Conservation (phyloP, 2,888 invertebrate species). For the Synergus japonicus region DNA sequence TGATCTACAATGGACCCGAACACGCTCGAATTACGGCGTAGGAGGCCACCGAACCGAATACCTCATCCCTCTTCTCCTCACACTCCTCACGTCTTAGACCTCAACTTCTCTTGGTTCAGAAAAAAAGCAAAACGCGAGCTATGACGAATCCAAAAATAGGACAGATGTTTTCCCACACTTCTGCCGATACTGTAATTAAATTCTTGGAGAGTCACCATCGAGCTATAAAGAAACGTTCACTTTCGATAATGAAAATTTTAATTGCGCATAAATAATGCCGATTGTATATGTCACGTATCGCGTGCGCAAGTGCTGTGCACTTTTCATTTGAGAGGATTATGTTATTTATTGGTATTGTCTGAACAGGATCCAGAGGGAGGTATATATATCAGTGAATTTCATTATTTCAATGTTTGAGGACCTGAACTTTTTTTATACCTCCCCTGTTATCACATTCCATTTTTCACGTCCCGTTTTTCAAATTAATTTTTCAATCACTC, state of each 20-base stretch:
- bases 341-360: background rate
- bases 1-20: slow-evolving; percentile 6
- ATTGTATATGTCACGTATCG: background rate
- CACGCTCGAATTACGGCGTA: slow-evolving; percentile 4
- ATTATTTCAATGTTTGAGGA: background rate
- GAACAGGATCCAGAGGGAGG: background rate
- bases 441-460: background rate
- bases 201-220: slow-evolving; percentile 16
- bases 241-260: slow-evolving; percentile 23
- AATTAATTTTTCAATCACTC: too few relatives aligned
- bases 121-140: slow-evolving; percentile 12
- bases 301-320: background rate
- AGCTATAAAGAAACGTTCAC: slow-evolving; percentile 11
- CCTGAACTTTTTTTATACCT: background rate
- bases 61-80: background rate
- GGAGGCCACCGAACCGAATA: background rate
- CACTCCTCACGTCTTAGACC: background rate
- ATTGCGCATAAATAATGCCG: background rate
- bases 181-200: slow-evolving; percentile 18
- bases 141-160: slow-evolving; percentile 23
- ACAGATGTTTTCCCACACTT: slow-evolving; percentile 18
- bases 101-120: background rate
- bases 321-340: background rate
- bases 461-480: too few relatives aligned
- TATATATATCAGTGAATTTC: background rate